Base-by-base conservation (phyloP, 2,888 invertebrate species). In the Rhagophthalmus giganteus region DNA sequence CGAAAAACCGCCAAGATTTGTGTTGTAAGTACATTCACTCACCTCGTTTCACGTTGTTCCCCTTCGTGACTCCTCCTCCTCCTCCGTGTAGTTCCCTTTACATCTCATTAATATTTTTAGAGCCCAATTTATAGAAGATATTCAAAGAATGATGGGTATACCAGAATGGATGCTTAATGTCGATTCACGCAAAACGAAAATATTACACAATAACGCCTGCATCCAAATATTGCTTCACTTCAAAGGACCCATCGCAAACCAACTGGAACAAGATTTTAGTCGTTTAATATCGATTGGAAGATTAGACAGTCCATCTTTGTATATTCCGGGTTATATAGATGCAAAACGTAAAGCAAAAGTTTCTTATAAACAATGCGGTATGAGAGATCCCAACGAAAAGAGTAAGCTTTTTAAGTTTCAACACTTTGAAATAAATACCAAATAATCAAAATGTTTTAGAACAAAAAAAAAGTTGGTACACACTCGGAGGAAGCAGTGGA, bases 111-210 rank as follows among this genome's bases (percentile, higher is more conserved):
- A 13, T 13, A 40, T n/a, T 68, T 73, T 40, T 67, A 93, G 92
- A 1, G 86, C 88, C 0, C 87, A 87, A 74, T 94, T 94, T 76
- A 81, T 94, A 60, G 85, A 85, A 48, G 91, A 92, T 59, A 78
- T 93, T 5, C 81, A 92, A 24, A 78, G 81, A 40, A 85, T 92
- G 15, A 81, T 94, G 85, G 92, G 91, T 15, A 85, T 88, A 44
- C 94, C 94, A 0, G 88, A 88, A 69, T 94, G 94, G 94, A 88
- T 93, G 85, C 70, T 94, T 59, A 85, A 87, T 10, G 86, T 91
- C 42, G 94, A 94, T 76, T 84, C 86, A 25, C 80, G 93, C 3
- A 85, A 86, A 70, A 91, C 92, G 0, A 86, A 86, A 67, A 74
- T 80, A 15, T 77, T 94, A 39, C 88, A 92, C 69, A 80, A 83